Base-by-base conservation (phyloP, 2,113 vertebrate species). In the Lophotis ruficrista region DNA sequence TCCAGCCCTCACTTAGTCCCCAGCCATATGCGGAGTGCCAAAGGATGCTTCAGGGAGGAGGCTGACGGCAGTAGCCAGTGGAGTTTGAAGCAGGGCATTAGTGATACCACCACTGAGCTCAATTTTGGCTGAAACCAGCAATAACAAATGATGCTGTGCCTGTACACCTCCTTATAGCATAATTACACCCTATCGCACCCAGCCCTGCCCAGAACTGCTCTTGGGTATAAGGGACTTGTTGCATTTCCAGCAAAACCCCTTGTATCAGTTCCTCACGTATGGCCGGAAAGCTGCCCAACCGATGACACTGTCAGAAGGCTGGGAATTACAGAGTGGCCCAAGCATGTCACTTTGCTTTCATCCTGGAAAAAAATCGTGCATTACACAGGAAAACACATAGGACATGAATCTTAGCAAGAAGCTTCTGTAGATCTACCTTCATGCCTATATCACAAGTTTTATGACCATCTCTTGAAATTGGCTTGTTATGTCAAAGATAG, bases 331-430 rank as follows among this genome's bases (percentile, higher is more conserved):
- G 69, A 62, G 57, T 57, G 38, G 70, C 54, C 15, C 10, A 25
- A 27, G 58, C 47, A 30, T 18, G 45, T 30, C 73, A 93, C 56
- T 83, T 90, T 53, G 57, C 31, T 89, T 95, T 87, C 27, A 47
- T 11, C 10, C 45, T 68, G 75, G 30, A 22, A 72, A 72, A 47
- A 73, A 77, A 1, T 31, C 35, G 37, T 50, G 17, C 20, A 28
- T 86, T 87, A 72, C 25, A 80, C 35, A 31, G 54, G 51, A 41
- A 83, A 88, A 82, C 16, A 57, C 1, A 0, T 10, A 50, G 17
- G 28, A 18, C 45, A 85, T 84, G 79, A 86, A 82, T 95, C 78
- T 93, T 66, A 77, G 51, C 53, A 76, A 23, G 37, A 64, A 93
- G 79, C 15, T 90, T 48, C 47, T 22, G 3, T 21, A 83, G 93